Evolutionary conservation across 2,113 vertebrate species (phyloP), one percentile per base, ranked within the genome.

Genomic region (Xenotilapia flavipinnis): DNA sequence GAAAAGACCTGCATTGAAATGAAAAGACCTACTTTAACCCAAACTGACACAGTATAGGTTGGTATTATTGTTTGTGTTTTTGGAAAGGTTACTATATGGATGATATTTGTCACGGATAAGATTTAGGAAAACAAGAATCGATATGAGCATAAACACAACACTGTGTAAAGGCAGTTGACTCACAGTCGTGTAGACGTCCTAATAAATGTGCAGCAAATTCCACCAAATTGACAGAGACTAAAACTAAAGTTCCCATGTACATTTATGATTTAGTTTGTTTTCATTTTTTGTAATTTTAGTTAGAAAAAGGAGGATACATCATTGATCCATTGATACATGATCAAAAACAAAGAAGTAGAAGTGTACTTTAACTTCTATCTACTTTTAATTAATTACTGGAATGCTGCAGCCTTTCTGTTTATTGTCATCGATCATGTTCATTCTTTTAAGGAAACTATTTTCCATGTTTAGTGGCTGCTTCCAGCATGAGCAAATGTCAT

Each of bases 401-500:
- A 65, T 65, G 33, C 60, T 65, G 33, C 33, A 65, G 10, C 60
- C 10, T 62, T 19, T 62, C 58, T 38, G 60, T 38, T 65, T 38
- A 65, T 21, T 65, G 33, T 5, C 60, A 38, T 65, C 1, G 0
- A 65, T 65, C 3, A 65, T 21, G 60, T 13, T 65, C 19, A 65
- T 38, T 65, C 33, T 65, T 65, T 1, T 65, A 65, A 0, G 19
- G 33, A 38, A 38, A 65, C 0, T 38, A 65, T 38, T 38, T 38
- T 65, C 60, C 1, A 2, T 21, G 6, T 21, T 38, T 38, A 38
- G 60, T 65, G 19, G 60, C 33, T 38, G 33, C 60, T 65, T 65
- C 33, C 60, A 65, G 33, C 0, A 65, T 38, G 31, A 65, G 33
- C 19, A 65, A 65, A 65, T 38, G 40, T 73, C 21, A 17, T 73